These are phyloP conservation scores for Rotaria magnacalcarata DNA, from an alignment of 2,888 invertebrate genomes.

Conservation along the genomic window DNA sequence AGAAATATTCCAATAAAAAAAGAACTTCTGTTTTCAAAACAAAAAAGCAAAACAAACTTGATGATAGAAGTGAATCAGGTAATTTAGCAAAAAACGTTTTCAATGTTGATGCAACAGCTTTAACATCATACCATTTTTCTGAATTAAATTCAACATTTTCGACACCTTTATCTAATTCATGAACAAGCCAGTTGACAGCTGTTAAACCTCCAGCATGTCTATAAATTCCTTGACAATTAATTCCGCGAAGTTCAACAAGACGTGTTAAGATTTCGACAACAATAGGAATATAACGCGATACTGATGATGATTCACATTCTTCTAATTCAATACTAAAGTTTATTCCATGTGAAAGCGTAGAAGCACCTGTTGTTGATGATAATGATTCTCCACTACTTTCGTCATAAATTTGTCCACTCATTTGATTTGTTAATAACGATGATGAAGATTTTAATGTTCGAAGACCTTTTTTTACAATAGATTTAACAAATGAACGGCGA, in stretches of 20 bases:
- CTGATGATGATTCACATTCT: constrained; percentile 42
- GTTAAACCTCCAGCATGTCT: constrained; percentile 42
- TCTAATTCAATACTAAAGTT: constrained; percentile 45
- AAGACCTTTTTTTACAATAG: constrained; percentile 32
- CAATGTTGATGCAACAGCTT: constrained; percentile 42
- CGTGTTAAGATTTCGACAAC: constrained; percentile 41
- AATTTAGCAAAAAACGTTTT: constrained; percentile 44
- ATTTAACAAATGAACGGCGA: background rate
- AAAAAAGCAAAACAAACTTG: background rate
- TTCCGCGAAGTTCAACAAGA: constrained; percentile 39
- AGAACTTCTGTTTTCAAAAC: background rate
- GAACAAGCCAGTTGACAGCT: constrained; percentile 29
- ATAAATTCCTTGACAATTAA: constrained; percentile 41
- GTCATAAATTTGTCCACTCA: constrained; percentile 37
- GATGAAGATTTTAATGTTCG: constrained; percentile 5
- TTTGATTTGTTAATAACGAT: constrained; percentile 34
- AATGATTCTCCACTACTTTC: background rate
- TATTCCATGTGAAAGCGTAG: background rate
- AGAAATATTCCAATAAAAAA: background rate
- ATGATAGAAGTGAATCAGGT: constrained; percentile 43
- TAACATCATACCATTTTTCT: constrained; percentile 44
- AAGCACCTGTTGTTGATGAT: background rate
- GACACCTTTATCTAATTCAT: constrained; percentile 38
- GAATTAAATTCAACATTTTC: constrained; percentile 41
- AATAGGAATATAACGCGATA: constrained; percentile 37